Evolutionary conservation across 92 coral and sea anemone species (phyloP).

Genomic region (Ricordea florida): DNA sequence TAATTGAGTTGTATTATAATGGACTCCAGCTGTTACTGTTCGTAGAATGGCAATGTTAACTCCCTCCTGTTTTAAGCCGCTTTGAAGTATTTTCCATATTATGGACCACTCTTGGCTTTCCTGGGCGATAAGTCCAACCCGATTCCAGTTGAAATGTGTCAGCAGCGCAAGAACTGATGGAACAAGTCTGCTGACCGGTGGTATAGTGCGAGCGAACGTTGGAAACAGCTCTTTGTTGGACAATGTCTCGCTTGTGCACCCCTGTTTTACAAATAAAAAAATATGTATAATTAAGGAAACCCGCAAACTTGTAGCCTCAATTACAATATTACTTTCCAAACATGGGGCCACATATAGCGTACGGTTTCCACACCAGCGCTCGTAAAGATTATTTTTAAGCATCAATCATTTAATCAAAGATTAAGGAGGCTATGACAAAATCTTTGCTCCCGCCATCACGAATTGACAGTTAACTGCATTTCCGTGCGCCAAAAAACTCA

Average conservation of each 20-base stretch:
- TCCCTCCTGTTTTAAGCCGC: constrained; percentile 33
- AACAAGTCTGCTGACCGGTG: constrained; percentile 60
- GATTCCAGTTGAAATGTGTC: constrained; percentile 68
- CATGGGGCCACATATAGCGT: too few relatives aligned
- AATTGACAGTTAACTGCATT: too few relatives aligned
- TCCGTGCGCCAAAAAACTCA: too few relatives aligned
- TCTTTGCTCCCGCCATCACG: too few relatives aligned
- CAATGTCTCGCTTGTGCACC: constrained; percentile 46
- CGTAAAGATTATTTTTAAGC: too few relatives aligned
- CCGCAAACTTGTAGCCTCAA: too few relatives aligned
- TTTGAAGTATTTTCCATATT: constrained; percentile 46
- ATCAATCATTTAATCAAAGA: too few relatives aligned
- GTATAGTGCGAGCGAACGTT: constrained; percentile 74
- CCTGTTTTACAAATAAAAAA: constrained; percentile 26
- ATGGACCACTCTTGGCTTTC: constrained; percentile 57
- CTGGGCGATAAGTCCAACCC: constrained; percentile 63
- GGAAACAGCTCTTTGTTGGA: constrained; percentile 51
- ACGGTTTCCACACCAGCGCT: too few relatives aligned
- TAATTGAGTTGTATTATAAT: constrained; percentile 26
- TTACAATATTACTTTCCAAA: too few relatives aligned
- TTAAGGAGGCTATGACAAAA: too few relatives aligned
- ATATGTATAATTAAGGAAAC: background rate
- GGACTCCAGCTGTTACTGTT: constrained; percentile 11
- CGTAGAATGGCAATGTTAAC: constrained; percentile 33
- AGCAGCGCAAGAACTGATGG: constrained; percentile 49